A percentile compares a stretch with the other conserved stretches of the same genome.
phyloP scores from a whole-genome alignment of 2,888 invertebrate species.

The Cantharis rufa region DNA sequence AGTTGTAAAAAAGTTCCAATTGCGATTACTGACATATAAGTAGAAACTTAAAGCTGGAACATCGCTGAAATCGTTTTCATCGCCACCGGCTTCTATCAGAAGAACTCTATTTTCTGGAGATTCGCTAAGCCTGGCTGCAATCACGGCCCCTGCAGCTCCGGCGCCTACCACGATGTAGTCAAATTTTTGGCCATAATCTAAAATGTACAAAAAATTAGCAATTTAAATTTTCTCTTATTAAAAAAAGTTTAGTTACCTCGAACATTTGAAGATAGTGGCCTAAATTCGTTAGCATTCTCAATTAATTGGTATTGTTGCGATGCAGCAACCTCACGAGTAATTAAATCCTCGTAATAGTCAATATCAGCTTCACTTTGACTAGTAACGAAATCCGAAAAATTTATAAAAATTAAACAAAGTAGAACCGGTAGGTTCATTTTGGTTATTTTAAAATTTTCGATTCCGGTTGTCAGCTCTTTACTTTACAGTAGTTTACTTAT shows the following conservation, averaged over 20 bases:
- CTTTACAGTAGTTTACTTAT: neutral
- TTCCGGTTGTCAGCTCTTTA: neutral
- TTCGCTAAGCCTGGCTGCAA: conserved; percentile 68
- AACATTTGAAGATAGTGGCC: neutral
- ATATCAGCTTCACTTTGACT: neutral
- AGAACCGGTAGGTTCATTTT: neutral
- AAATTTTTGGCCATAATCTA: conserved; percentile 47
- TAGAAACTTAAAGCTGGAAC: conserved; percentile 3
- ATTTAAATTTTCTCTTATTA: too few relatives aligned
- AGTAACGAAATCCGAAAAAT: neutral
- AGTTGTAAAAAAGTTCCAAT: conserved; percentile 8
- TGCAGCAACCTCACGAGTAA: neutral
- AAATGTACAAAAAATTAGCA: too few relatives aligned
- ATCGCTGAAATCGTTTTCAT: conserved; percentile 9
- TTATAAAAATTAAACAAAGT: neutral
- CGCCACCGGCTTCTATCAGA: conserved; percentile 65
- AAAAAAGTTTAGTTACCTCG: neutral
- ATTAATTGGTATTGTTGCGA: neutral
- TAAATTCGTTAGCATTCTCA: neutral
- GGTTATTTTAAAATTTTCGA: neutral
- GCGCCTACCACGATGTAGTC: conserved; percentile 73
- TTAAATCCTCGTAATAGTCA: neutral
- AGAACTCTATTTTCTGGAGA: conserved; percentile 67
- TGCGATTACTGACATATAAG: neutral
- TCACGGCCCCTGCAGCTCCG: conserved; percentile 68